Base-by-base conservation (phyloP, 2,113 vertebrate species). In the Colinus virginianus region DNA sequence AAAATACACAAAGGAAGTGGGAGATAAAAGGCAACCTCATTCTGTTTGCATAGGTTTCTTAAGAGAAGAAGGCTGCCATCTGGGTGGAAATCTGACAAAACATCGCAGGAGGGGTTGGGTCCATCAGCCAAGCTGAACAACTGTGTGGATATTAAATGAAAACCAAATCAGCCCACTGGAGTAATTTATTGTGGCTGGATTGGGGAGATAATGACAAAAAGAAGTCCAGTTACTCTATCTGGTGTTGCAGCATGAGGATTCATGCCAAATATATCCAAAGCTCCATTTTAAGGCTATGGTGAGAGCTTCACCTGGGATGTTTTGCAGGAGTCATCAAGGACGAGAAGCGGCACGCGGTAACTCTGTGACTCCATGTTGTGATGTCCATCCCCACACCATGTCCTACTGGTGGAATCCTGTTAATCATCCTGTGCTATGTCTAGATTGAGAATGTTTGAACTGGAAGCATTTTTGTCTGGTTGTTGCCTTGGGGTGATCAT, bases 1-100 rank as follows among this genome's bases (percentile, higher is more conserved):
- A 91, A 91, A 70, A 71, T 90, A 13, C 40, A 82, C 42, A 76
- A 91, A 91, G 83, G 59, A 28, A 71, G 15, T 7, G 32, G 28
- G 88, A 38, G 83, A 86, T 46, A 91, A 91, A 95, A 80, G 53
- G 13, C 0, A 0, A 71, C 51, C 32, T 86, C 20, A 26, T 45
- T 83, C 90, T 82, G 67, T 84, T 95, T 93, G 79, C 2, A 1
- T 32, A 82, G 18, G 34, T 84, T 92, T 77, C 34, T 74, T 75
- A 30, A 84, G 68, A 71, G 45, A 93, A 95, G 28, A 49, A n/a
- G 28, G 64, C 91, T 95, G 45, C 69, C 78, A 61, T 94, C 87
- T 94, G 89, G 23, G 89, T 76, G 63, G 82, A 95, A 95, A 91
- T 75, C 67, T 89, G 87, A 85, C 91, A 84, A 72, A 93, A 87